phyloP scores from a whole-genome alignment of 2,888 invertebrate species.

The Orchesella flavescens region DNA sequence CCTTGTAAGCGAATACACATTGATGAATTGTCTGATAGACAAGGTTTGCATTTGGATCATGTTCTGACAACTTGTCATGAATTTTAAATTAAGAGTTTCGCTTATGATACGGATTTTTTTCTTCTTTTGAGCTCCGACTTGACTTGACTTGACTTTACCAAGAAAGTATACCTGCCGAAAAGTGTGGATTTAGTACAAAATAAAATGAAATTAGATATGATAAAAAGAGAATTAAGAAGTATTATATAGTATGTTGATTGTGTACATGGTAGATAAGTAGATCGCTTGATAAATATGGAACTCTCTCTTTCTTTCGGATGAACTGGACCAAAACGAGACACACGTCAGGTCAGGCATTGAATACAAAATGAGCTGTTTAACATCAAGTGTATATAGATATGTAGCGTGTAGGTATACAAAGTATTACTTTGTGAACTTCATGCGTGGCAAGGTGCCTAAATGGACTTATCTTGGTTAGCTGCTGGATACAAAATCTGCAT shows the following conservation, averaged over 20 bases:
- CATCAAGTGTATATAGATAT: not conserved
- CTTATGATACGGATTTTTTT: constrained; percentile 27
- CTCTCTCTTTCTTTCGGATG: constrained; percentile 35
- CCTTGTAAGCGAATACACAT: not conserved
- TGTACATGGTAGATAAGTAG: constrained; percentile 5
- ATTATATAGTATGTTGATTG: constrained; percentile 24
- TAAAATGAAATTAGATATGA: constrained; percentile 39
- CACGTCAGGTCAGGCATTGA: constrained; percentile 42
- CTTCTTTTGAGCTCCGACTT: constrained; percentile 21
- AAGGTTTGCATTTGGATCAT: constrained; percentile 14
- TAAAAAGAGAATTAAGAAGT: constrained; percentile 33
- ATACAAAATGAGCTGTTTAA: constrained; percentile 55
- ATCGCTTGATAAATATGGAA: constrained; percentile 35
- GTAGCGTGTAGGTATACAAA: not conserved
- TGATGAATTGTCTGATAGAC: constrained; percentile 38
- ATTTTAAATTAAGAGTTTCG: constrained; percentile 59
- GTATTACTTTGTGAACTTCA: not conserved
- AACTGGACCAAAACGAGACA: constrained; percentile 48
- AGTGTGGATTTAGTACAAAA: constrained; percentile 40
- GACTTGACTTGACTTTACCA: too few relatives aligned
- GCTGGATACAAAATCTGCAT: constrained; percentile 26
- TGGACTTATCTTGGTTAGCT: not conserved
- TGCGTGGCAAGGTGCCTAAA: constrained; percentile 10
- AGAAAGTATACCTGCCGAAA: constrained; percentile 21
- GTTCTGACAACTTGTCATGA: constrained; percentile 60